Conservation (phyloP, 2,797 vertebrate genomes). For the Bufotes viridis region DNA sequence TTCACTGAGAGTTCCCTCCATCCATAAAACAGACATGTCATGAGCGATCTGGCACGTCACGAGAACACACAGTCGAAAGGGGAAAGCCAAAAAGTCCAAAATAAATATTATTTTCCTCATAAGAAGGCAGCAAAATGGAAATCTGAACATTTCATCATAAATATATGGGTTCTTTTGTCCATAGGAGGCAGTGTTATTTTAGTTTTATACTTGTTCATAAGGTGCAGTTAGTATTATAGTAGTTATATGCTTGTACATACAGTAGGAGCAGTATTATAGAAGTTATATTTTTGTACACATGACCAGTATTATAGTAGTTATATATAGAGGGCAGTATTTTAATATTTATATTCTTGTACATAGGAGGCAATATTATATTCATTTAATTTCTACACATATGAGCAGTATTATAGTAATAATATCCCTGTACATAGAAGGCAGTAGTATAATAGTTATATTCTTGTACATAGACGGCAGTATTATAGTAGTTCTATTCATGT, state of each 20-base stretch:
- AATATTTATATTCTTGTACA: background rate
- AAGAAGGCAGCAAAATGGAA: background rate
- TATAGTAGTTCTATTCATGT: background rate
- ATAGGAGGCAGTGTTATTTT: background rate
- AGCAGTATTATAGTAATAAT: too few relatives aligned
- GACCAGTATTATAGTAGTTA: constrained; percentile 3
- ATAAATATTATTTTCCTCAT: constrained; percentile 12
- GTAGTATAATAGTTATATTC: background rate
- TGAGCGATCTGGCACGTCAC: constrained; percentile 19
- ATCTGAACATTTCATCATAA: background rate
- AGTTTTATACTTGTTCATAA: background rate
- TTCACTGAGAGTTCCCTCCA: constrained; percentile 26
- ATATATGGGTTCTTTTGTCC: too few relatives aligned
- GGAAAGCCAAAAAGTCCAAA: constrained; percentile 3
- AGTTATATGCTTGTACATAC: background rate
- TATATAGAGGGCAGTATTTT: background rate
- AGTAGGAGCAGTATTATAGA: background rate
- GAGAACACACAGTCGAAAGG: background rate
- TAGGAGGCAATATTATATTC: background rate
- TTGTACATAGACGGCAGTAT: background rate
- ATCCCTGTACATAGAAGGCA: background rate
- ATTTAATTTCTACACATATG: background rate
- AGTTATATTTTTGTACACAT: background rate
- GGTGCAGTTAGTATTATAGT: background rate
- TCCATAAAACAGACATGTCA: constrained; percentile 44